These are phyloP conservation scores for Nyctibius bracteatus DNA, from an alignment of 2,113 vertebrate genomes.

Conservation along the genomic window DNA sequence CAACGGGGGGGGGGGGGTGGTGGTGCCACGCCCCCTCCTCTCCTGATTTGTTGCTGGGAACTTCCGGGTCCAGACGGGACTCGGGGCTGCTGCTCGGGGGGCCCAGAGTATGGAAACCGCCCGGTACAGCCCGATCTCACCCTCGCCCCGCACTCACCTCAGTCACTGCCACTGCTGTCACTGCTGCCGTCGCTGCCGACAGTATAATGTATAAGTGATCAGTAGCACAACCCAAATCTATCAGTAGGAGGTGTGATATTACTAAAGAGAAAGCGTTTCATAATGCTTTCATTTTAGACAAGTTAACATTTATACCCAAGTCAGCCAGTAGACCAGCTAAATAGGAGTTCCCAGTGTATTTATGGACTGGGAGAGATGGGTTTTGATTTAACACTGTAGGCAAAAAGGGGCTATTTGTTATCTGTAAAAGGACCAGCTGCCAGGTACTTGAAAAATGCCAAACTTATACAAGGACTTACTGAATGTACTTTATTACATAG, in stretches of 20 bases:
- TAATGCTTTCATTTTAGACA: neutral
- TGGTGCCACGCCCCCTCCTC: too few relatives aligned
- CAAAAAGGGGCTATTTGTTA: neutral
- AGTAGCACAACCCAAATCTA: neutral
- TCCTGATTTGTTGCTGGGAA: too few relatives aligned
- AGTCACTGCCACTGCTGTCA: too few relatives aligned
- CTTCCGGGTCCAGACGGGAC: too few relatives aligned
- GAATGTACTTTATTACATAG: conserved; percentile 20
- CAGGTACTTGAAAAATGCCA: conserved; percentile 16
- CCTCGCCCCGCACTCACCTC: too few relatives aligned
- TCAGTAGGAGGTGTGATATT: neutral
- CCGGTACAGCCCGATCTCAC: too few relatives aligned
- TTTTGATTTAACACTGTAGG: neutral
- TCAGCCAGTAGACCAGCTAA: neutral
- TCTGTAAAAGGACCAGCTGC: neutral
- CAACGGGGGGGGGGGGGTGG: too few relatives aligned
- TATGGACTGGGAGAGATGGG: neutral
- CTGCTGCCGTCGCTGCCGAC: too few relatives aligned
- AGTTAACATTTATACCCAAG: neutral
- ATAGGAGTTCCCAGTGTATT: neutral
- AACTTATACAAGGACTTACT: conserved; percentile 2
- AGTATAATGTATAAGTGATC: neutral
- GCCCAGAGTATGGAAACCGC: too few relatives aligned
- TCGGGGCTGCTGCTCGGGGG: too few relatives aligned
- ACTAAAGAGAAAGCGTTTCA: neutral